Conservation (phyloP, 1,140 invertebrate genomes). For the Dendrolimus punctatus region DNA sequence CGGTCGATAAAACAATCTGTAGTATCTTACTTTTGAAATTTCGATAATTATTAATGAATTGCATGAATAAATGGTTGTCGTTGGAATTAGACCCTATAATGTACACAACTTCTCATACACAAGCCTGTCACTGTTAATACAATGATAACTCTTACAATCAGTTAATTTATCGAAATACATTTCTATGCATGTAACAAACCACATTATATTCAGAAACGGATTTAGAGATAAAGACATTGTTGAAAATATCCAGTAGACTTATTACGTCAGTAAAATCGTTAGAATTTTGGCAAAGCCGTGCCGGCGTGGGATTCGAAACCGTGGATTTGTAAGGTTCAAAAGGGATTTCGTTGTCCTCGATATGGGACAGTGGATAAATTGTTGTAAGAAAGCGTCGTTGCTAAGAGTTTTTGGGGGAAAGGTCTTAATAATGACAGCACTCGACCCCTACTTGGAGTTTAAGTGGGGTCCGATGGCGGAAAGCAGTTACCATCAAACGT, state of each 20-base stretch:
- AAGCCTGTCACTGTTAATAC: too few species aligned
- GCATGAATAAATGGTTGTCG: too few species aligned
- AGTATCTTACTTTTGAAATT: too few species aligned
- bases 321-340: conserved; percentile 24
- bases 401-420: conserved; percentile 19
- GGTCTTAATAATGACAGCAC: conserved; percentile 23
- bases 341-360: conserved; percentile 17
- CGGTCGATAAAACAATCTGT: too few species aligned
- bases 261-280: conserved; percentile 10
- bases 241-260: not conserved
- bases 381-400: conserved; percentile 19
- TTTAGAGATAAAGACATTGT: too few species aligned
- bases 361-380: conserved; percentile 17
- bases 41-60: too few species aligned
- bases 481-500: not conserved
- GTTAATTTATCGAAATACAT: too few species aligned
- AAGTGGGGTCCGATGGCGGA: conserved; percentile 14
- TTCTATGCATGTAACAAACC: too few species aligned
- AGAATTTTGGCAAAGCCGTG: conserved; percentile 16
- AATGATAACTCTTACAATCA: too few species aligned
- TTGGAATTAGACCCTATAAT: too few species aligned
- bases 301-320: conserved; percentile 6
- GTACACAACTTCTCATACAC: too few species aligned
- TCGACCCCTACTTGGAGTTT: conserved; percentile 13
- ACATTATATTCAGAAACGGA: too few species aligned